Evolutionary conservation across 1,140 invertebrate species (phyloP), one percentile per base, ranked within the genome.

Genomic region (Bombus haemorrhoidalis): DNA sequence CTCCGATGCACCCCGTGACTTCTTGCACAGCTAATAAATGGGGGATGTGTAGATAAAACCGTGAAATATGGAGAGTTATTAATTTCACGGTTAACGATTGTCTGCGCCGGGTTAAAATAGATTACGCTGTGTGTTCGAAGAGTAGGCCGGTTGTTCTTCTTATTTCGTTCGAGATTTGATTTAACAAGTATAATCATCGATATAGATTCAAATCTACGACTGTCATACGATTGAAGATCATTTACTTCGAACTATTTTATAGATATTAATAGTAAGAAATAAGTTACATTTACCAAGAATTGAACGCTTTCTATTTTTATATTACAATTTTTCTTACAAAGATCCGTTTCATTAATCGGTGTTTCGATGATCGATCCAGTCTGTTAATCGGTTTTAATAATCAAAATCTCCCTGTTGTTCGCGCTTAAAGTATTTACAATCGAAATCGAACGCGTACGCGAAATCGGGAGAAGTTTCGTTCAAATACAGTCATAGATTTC

Each of bases 61-160:
- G 43, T 83, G 82, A 83, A 83, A 83, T 78, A 83, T 83, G 82
- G 22, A 25, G 34, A 47, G 82, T 83, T 83, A 83, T 83, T 83
- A 83, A 83, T 83, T 78, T 83, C 74, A 57, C 74, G 82, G 62
- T 83, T 78, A 83, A 83, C 41, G 47, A 83, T 78, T 78, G 74
- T 66, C 71, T 12, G 71, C 64, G 62, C 37, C 22, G n/a, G 41
- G 43, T 34, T 71, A 41, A 53, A 78, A 66, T 68, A 41, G 81
- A 83, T 76, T 69, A 57, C 41, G 12, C 34, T 43, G 3, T 25
- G n/a, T 8, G 32, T 34, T 41, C 28, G 18, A 12, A 34, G 15
- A 68, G 15, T 64, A 15, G 22, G n/a, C 53, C 47, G 32, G 18
- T 43, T 37, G 0, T 32, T 62, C 39, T 73, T 34, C 28, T 32